phyloP scores from a whole-genome alignment of 2,888 invertebrate species.

The Pinctada fucata region DNA sequence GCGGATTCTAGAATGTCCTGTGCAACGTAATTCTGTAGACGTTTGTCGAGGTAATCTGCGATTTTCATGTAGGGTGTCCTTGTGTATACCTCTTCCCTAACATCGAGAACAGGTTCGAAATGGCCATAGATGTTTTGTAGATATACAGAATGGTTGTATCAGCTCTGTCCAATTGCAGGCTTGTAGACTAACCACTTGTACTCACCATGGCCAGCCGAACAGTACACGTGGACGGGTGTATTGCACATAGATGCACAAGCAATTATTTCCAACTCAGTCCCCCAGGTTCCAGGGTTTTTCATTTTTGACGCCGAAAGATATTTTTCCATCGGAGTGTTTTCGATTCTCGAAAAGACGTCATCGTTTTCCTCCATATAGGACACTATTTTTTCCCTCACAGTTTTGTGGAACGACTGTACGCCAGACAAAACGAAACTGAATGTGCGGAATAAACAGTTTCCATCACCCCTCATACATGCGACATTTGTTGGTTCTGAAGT shows the following conservation, averaged over 20 bases:
- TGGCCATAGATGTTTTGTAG: too few relatives aligned
- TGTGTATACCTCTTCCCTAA: neutral
- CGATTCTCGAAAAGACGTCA: neutral
- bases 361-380: constrained; percentile 15
- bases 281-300: neutral
- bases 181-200: too few relatives aligned
- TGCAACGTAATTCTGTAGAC: neutral
- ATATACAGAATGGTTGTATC: too few relatives aligned
- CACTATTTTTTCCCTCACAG: constrained; percentile 2
- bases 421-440: constrained; percentile 23
- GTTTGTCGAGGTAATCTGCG: neutral
- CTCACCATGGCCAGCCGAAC: too few relatives aligned
- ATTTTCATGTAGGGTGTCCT: neutral
- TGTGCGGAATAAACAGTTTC: constrained; percentile 23
- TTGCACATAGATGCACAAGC: too few relatives aligned
- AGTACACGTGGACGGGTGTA: too few relatives aligned
- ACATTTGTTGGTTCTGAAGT: neutral
- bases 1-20: neutral
- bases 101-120: neutral
- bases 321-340: constrained; percentile 1
- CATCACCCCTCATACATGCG: constrained; percentile 14
- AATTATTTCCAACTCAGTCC: neutral
- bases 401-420: constrained; percentile 5
- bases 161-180: too few relatives aligned
- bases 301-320: neutral